phyloP scores from a whole-genome alignment of 2,797 vertebrate genomes.

The Rhynchotus rufescens region DNA sequence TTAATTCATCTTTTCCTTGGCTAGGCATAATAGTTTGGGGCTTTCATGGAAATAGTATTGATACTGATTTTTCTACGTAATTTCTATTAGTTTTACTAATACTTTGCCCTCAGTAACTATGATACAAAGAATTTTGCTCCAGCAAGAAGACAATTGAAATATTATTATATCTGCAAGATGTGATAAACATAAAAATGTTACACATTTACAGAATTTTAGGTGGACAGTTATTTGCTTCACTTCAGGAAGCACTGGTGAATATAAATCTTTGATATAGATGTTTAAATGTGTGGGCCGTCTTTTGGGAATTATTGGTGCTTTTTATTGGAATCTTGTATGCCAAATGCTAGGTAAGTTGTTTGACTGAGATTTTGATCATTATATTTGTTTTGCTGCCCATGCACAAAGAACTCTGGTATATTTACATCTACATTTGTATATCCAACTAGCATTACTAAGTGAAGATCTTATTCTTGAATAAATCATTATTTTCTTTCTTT shows the following conservation, averaged over 20 bases:
- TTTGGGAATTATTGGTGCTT: not conserved
- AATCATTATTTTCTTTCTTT: not conserved
- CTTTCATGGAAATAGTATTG: not conserved
- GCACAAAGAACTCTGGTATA: not conserved
- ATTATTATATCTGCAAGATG: not conserved
- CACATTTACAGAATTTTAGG: not conserved
- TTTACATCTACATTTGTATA: constrained; percentile 27
- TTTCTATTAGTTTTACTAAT: not conserved
- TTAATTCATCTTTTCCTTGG: not conserved
- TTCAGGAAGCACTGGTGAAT: not conserved
- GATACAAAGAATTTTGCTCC: not conserved
- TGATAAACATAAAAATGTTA: not conserved
- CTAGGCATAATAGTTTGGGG: too few species aligned
- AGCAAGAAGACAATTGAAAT: not conserved
- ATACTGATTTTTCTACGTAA: not conserved
- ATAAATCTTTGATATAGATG: not conserved
- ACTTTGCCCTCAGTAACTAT: not conserved
- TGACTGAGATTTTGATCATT: not conserved
- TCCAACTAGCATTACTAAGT: not conserved
- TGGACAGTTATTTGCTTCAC: not conserved
- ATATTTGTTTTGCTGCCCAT: constrained; percentile 1
- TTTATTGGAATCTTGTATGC: not conserved
- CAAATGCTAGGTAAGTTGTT: not conserved
- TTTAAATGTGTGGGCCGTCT: not conserved
- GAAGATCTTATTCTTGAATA: not conserved